A percentile compares a stretch with the other conserved stretches of the same genome.
These are phyloP conservation scores for Leucophenga montana DNA, from an alignment of 2,888 invertebrate species.

Conservation along the genomic window DNA sequence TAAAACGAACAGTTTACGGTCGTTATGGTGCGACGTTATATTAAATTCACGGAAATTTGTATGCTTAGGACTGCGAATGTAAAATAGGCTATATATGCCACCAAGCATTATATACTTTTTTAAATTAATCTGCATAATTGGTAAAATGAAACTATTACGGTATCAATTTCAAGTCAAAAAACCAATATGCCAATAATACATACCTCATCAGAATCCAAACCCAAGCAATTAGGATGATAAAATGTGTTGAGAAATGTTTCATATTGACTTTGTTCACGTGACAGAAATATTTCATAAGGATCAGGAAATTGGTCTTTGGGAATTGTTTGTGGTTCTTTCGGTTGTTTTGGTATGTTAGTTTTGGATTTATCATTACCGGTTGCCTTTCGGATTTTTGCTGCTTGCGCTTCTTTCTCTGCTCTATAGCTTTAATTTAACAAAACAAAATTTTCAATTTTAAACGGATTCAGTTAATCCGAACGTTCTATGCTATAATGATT, in stretches of 20 bases:
- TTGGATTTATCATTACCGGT: neutral
- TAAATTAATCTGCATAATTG: constrained; percentile 63
- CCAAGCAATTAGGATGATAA: constrained; percentile 50
- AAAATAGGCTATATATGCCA: constrained; percentile 62
- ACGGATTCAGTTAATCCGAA: too few species aligned
- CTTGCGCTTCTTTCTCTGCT: constrained; percentile 36
- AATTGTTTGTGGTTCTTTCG: constrained; percentile 49
- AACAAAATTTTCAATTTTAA: too few species aligned
- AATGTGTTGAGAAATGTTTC: constrained; percentile 40
- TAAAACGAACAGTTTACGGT: constrained; percentile 41
- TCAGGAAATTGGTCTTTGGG: constrained; percentile 53
- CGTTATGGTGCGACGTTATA: constrained; percentile 57
- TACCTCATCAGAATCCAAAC: constrained; percentile 58
- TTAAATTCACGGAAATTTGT: constrained; percentile 54
- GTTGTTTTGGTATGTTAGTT: constrained; percentile 3
- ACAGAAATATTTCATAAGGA: constrained; percentile 53
- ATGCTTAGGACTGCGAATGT: constrained; percentile 58
- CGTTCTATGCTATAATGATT: too few species aligned
- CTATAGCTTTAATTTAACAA: constrained; percentile 32
- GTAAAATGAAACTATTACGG: neutral
- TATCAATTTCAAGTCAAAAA: too few species aligned
- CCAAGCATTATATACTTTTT: constrained; percentile 62
- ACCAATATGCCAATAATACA: neutral
- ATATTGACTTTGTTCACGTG: constrained; percentile 48
- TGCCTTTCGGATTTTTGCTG: neutral